Conservation (phyloP, 2,113 vertebrate genomes). For the Percina caprodes region DNA sequence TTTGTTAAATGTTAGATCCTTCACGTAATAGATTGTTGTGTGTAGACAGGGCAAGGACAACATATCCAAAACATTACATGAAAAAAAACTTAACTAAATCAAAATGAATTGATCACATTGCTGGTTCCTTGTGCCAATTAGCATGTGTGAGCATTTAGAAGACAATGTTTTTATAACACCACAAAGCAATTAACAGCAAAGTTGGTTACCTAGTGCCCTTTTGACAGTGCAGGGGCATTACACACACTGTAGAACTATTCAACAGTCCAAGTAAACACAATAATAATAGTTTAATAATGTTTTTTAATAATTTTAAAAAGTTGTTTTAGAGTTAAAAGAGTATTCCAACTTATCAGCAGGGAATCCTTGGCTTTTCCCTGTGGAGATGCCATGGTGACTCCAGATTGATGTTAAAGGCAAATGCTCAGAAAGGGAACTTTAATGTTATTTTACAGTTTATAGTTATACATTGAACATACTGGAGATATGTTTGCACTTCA, state of each 20-base stretch:
- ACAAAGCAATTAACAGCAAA: neutral
- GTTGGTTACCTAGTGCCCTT: neutral
- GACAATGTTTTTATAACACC: neutral
- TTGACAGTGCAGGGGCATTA: neutral
- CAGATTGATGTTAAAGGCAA: slow-evolving; percentile 8
- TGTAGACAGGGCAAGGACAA: neutral
- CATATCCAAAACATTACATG: neutral
- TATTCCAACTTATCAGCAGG: slow-evolving; percentile 11
- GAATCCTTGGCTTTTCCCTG: neutral
- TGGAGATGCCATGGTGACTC: neutral
- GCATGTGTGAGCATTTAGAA: neutral
- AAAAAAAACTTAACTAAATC: neutral
- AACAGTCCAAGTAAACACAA: neutral
- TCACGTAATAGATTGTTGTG: neutral
- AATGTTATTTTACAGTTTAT: neutral
- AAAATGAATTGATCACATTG: neutral
- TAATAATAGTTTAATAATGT: slow-evolving; percentile 11
- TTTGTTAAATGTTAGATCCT: neutral
- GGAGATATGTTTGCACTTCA: neutral
- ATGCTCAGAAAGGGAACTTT: neutral
- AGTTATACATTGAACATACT: neutral
- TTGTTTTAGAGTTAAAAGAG: slow-evolving; percentile 4
- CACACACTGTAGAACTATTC: slow-evolving; percentile 18
- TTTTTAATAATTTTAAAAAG: slow-evolving; percentile 23
- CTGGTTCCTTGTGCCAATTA: neutral